These are phyloP conservation scores for Agrochola lychnidis DNA, from an alignment of 2,888 invertebrate species.

Conservation along the genomic window DNA sequence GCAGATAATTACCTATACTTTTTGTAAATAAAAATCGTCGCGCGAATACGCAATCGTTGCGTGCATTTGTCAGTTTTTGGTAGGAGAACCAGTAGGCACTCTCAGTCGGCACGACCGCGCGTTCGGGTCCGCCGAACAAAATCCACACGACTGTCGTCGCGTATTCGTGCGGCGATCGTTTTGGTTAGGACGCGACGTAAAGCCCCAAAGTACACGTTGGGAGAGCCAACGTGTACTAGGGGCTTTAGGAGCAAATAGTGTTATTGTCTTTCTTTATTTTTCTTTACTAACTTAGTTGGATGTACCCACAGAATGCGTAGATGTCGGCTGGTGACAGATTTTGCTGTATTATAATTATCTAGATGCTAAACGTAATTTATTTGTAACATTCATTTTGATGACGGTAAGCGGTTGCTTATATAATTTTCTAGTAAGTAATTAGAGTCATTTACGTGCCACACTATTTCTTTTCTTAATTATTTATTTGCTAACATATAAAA, in stretches of 20 bases:
- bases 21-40: neutral
- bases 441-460: slow-evolving; percentile 21
- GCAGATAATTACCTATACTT: neutral
- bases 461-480: no score
- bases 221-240: no score
- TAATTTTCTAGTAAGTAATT: slow-evolving; percentile 42
- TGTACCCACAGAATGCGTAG: no score
- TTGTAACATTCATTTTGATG: no score
- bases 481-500: no score
- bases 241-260: no score
- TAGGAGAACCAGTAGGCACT: neutral
- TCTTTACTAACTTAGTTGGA: neutral
- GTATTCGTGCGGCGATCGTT: no score
- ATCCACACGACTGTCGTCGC: no score
- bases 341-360: neutral
- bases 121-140: neutral
- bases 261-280: no score
- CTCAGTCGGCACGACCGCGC: neutral
- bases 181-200: no score
- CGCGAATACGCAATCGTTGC: neutral
- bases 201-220: no score
- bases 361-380: neutral
- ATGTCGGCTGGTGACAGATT: neutral
- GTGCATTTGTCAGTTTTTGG: neutral
- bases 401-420: neutral